Conservation (phyloP, 2,888 invertebrate genomes). For the Epistrophe eligans region DNA sequence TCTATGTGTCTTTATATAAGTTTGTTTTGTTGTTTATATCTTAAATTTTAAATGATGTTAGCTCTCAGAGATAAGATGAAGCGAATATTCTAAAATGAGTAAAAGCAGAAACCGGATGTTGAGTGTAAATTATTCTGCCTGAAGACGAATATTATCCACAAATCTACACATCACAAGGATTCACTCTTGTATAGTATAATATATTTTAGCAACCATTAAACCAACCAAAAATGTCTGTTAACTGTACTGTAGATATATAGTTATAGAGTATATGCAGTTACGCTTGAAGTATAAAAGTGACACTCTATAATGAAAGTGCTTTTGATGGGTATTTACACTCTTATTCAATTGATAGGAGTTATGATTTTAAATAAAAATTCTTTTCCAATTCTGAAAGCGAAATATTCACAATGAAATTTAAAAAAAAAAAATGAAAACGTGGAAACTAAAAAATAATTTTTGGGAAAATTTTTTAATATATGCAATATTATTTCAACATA, state of each 20-base stretch:
- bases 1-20: too few relatives aligned
- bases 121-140: constrained; percentile 19
- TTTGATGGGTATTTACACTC: neutral
- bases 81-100: neutral
- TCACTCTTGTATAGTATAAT: neutral
- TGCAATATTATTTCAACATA: too few relatives aligned
- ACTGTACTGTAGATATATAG: neutral
- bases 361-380: neutral
- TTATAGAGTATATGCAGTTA: neutral
- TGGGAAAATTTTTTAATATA: too few relatives aligned
- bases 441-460: too few relatives aligned
- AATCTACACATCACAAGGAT: neutral
- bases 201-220: neutral
- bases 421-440: too few relatives aligned
- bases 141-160: neutral
- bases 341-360: neutral
- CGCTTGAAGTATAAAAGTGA: constrained; percentile 17
- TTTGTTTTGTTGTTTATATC: neutral
- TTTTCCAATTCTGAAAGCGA: too few relatives aligned
- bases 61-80: constrained; percentile 16
- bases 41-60: constrained; percentile 1
- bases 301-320: constrained; percentile 19
- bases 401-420: too few relatives aligned
- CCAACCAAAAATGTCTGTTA: neutral
- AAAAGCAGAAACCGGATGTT: neutral